A percentile compares a stretch with the other conserved stretches of the same genome.
Evolutionary conservation across 2,113 vertebrate species (phyloP).

Genomic region (Vidua chalybeata): DNA sequence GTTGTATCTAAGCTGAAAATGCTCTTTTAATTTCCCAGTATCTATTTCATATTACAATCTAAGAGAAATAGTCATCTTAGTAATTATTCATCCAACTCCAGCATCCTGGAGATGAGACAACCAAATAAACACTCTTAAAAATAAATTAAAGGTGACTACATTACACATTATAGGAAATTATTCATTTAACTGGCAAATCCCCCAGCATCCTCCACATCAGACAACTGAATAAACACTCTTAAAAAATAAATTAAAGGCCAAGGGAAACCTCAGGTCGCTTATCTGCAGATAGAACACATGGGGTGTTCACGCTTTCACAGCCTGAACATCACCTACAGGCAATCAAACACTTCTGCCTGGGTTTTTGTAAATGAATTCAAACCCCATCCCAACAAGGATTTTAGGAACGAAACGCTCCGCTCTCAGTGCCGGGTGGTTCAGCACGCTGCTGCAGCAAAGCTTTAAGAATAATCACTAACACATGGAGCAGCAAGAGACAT

Average conservation of each 20-base stretch:
- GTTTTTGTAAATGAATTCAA: background rate
- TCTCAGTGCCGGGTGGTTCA: background rate
- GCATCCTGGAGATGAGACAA: background rate
- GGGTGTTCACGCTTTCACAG: background rate
- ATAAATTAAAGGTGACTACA: background rate
- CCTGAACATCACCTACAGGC: background rate
- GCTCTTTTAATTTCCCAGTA: background rate
- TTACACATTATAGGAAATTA: background rate
- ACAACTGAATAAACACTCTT: background rate
- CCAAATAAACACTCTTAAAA: background rate
- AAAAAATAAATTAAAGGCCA: background rate
- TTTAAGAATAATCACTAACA: constrained; percentile 21
- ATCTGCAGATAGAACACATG: background rate
- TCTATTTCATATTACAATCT: background rate
- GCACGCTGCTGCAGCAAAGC: background rate
- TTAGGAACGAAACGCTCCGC: fast-evolving
- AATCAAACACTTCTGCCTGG: background rate
- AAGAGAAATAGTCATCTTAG: background rate
- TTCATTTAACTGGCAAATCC: background rate
- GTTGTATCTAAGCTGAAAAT: background rate
- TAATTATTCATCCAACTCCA: background rate
- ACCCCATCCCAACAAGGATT: background rate
- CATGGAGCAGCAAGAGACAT: background rate
- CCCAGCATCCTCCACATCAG: background rate
- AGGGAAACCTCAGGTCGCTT: background rate